A percentile compares a stretch with the other conserved stretches of the same genome.
Evolutionary conservation across 2,888 invertebrate species (phyloP).

Genomic region (Frankliniella intonsa): DNA sequence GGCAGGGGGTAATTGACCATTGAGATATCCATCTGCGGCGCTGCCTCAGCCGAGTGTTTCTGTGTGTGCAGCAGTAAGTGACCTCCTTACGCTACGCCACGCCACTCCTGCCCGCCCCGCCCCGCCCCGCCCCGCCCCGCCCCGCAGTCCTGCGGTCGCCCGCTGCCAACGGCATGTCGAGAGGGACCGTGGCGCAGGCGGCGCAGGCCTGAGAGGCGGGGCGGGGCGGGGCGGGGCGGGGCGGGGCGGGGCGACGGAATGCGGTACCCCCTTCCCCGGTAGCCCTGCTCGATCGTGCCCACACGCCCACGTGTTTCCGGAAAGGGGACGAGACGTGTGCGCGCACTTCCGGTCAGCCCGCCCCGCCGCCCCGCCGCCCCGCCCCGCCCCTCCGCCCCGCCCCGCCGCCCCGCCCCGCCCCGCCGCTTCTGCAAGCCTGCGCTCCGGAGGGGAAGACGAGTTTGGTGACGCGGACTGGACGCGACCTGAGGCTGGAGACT

Average conservation of each 20-base stretch:
- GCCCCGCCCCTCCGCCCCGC: neutral
- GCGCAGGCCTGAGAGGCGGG: too few relatives aligned
- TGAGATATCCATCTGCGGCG: too few relatives aligned
- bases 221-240: slow-evolving; percentile 36
- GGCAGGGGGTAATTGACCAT: too few relatives aligned
- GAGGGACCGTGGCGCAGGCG: slow-evolving; percentile 40
- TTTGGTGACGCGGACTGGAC: too few relatives aligned
- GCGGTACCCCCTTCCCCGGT: slow-evolving; percentile 34
- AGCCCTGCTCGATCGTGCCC: too few relatives aligned
- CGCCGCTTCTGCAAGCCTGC: too few relatives aligned
- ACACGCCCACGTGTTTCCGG: too few relatives aligned
- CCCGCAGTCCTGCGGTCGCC: slow-evolving; percentile 33
- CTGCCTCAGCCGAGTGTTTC: too few relatives aligned
- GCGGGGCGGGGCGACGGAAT: slow-evolving; percentile 34
- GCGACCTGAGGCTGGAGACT: too few relatives aligned
- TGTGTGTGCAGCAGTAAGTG: too few relatives aligned
- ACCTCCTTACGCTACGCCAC: too few relatives aligned
- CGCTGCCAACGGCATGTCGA: slow-evolving; percentile 35
- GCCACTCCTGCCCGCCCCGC: slow-evolving; percentile 29
- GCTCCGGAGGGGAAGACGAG: too few relatives aligned
- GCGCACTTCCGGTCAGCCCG: neutral
- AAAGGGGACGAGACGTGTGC: neutral
- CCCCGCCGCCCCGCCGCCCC: neutral
- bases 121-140: slow-evolving; percentile 34
- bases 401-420: slow-evolving; percentile 33